Conservation (phyloP, 2,888 invertebrate genomes). For the Pyralis farinalis region DNA sequence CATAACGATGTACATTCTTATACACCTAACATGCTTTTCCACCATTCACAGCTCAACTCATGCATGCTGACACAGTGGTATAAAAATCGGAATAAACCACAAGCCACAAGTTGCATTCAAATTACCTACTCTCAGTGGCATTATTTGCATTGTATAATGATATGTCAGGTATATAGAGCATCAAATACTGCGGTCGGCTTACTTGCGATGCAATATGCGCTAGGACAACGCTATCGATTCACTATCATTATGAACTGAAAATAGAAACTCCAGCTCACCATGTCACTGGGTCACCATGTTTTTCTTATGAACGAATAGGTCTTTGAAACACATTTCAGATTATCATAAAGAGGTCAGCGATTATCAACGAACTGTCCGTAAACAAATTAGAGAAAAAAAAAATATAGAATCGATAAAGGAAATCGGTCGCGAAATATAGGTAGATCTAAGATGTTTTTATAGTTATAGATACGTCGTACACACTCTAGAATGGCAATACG, state of each 20-base stretch:
- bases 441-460: too few relatives aligned
- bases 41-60: too few relatives aligned
- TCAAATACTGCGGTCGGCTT: background rate
- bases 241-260: constrained; percentile 13
- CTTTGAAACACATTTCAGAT: constrained; percentile 10
- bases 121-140: constrained; percentile 33
- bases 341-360: constrained; percentile 11
- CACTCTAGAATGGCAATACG: too few relatives aligned
- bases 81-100: constrained; percentile 14
- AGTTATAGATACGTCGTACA: too few relatives aligned
- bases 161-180: background rate
- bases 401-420: too few relatives aligned
- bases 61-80: too few relatives aligned
- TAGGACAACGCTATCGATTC: constrained; percentile 17
- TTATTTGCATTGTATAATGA: constrained; percentile 1
- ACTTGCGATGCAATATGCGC: constrained; percentile 6
- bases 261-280: constrained; percentile 13
- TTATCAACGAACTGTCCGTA: background rate
- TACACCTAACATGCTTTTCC: too few relatives aligned
- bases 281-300: constrained; percentile 15
- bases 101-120: constrained; percentile 43
- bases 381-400: too few relatives aligned
- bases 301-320: constrained; percentile 11
- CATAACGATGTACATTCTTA: too few relatives aligned
- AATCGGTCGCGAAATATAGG: too few relatives aligned